Evolutionary conservation across 1,140 invertebrate species (phyloP).

Genomic region (Meloidogyne chitwoodi): DNA sequence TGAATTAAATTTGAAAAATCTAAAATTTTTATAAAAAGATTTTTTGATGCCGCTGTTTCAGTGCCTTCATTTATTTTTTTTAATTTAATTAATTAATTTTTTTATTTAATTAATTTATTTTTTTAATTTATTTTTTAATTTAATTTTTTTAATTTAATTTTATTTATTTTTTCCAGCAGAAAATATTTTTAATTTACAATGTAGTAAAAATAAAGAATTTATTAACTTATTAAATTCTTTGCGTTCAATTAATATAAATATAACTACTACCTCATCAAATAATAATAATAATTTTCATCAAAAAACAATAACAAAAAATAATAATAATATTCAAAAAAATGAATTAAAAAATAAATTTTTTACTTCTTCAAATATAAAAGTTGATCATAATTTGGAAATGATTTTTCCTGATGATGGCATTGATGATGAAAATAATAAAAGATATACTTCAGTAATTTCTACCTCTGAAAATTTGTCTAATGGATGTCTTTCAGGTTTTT

Average conservation of each 20-base stretch:
- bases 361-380: background rate
- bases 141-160: background rate
- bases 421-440: conserved; percentile 1
- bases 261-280: background rate
- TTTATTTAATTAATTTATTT: too few relatives aligned
- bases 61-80: too few relatives aligned
- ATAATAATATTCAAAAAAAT: background rate
- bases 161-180: background rate
- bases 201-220: background rate
- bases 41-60: too few relatives aligned
- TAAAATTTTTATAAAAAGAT: too few relatives aligned
- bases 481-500: background rate
- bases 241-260: background rate
- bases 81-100: too few relatives aligned
- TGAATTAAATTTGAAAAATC: background rate
- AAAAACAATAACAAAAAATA: background rate
- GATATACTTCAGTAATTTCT: background rate
- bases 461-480: background rate
- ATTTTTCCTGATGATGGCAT: conserved; percentile 51
- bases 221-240: background rate
- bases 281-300: background rate
- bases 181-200: background rate
- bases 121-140: too few relatives aligned
- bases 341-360: background rate
- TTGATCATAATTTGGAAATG: conserved; percentile 55